These are phyloP conservation scores for Rhogogaster chlorosoma DNA, from an alignment of 2,888 invertebrate species.

Conservation along the genomic window DNA sequence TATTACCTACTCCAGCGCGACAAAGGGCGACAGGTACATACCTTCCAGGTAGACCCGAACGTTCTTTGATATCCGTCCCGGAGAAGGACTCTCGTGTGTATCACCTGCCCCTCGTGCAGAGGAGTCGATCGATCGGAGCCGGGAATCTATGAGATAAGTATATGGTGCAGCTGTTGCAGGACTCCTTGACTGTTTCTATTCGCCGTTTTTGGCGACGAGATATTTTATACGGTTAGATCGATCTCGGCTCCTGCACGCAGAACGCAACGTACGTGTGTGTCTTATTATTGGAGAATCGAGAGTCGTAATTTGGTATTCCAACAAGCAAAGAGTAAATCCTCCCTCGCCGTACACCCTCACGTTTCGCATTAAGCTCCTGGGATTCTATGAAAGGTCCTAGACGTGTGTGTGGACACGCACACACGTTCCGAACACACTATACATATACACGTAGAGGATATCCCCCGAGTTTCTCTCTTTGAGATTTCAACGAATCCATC, in stretches of 20 bases:
- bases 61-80: background rate
- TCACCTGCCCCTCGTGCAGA: background rate
- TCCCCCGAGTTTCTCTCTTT: background rate
- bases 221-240: no score
- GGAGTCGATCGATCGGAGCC: background rate
- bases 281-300: slow-evolving; percentile 22
- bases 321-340: slow-evolving; percentile 42
- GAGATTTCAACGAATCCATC: slow-evolving; percentile 24
- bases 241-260: no score
- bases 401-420: background rate
- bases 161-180: background rate
- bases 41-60: slow-evolving; percentile 6
- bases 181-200: background rate
- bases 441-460: background rate
- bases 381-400: slow-evolving; percentile 31
- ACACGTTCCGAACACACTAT: background rate
- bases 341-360: slow-evolving; percentile 39
- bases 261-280: background rate
- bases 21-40: slow-evolving; percentile 37
- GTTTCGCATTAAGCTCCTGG: slow-evolving; percentile 44
- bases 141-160: background rate
- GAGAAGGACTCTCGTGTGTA: background rate
- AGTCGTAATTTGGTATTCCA: slow-evolving; percentile 44
- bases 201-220: background rate
- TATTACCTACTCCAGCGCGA: background rate